Conservation (phyloP, 2,113 vertebrate genomes). For the Corythoichthys intestinalis region DNA sequence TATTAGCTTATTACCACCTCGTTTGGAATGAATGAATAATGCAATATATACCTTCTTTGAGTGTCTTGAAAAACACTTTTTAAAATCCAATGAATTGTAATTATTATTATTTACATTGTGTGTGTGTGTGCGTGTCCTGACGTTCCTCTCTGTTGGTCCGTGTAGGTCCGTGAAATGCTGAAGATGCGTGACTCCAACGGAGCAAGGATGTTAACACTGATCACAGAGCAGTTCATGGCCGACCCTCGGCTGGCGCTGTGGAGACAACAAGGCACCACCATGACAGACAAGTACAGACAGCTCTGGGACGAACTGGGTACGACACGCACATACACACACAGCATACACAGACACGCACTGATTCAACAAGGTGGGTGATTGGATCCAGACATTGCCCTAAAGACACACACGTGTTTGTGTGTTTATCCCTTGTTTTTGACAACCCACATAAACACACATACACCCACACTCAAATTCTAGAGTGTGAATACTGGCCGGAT, state of each 20-base stretch:
- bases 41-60: too few species aligned
- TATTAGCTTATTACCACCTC: too few species aligned
- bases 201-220: constrained; percentile 95
- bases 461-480: not conserved
- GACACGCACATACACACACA: constrained; percentile 27
- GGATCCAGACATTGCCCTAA: constrained; percentile 30
- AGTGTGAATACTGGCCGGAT: not conserved
- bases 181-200: constrained; percentile 98
- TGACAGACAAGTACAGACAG: constrained; percentile 99
- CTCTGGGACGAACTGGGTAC: constrained; percentile 89
- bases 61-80: too few species aligned
- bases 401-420: constrained; percentile 30
- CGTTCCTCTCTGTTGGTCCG: constrained; percentile 16
- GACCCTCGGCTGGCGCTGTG: constrained; percentile 92
- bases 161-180: constrained; percentile 95
- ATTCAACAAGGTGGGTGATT: constrained; percentile 44
- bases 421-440: constrained; percentile 39
- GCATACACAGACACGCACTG: constrained; percentile 21
- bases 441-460: constrained; percentile 14
- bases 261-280: constrained; percentile 95
- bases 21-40: too few species aligned
- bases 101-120: not conserved
- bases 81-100: too few species aligned
- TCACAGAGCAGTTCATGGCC: constrained; percentile 98
- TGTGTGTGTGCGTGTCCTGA: constrained; percentile 12